Evolutionary conservation across 2,888 invertebrate genomes (phyloP), one percentile per base, ranked within the genome.

Genomic region (Cataglyphis rosenhaueri): DNA sequence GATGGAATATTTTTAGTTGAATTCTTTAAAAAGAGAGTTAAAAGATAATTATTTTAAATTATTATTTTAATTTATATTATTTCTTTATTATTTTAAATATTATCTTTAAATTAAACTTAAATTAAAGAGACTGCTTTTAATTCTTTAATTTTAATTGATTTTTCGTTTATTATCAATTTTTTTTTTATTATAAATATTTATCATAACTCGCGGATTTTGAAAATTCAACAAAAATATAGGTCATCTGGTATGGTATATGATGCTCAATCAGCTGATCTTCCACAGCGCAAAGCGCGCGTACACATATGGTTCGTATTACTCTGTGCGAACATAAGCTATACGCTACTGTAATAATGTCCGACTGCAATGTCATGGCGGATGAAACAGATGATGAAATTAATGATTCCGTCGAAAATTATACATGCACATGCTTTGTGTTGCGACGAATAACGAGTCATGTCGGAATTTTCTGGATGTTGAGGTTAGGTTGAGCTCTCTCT

Each of bases 371-470:
- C 35, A 29, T 38, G 38, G 55, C 66, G 66, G 66, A 76, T 66
- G 76, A 76, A 66, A 66, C 32, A 38, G 55, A 64, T 38, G 76
- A 25, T 66, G 25, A 66, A 66, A 76, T 76, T 76, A 66, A 55
- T 66, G 76, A 76, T 76, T 76, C 57, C 55, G 55, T 66, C 66
- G 41, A 25, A 25, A 76, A 76, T 66, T 66, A 55, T 57, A 76
- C 55, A 66, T 66, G 25, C 66, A 38, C 44, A 61, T 61, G 32
- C 32, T 6, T 21, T 48, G 6, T 32, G 10, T 62, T 52, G 55
- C 75, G 41, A n/a, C 41, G 55, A 76, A 35, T 41, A 57, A 76
- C n/a, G 55, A 76, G 55, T 76, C n/a, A 41, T 32, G 41, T 65
- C 29, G 41, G 65, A 10, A n/a, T 10, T 66, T 66, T 76, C 66